Conservation (phyloP, 2,113 vertebrate genomes). For the Hiodon tergisus region DNA sequence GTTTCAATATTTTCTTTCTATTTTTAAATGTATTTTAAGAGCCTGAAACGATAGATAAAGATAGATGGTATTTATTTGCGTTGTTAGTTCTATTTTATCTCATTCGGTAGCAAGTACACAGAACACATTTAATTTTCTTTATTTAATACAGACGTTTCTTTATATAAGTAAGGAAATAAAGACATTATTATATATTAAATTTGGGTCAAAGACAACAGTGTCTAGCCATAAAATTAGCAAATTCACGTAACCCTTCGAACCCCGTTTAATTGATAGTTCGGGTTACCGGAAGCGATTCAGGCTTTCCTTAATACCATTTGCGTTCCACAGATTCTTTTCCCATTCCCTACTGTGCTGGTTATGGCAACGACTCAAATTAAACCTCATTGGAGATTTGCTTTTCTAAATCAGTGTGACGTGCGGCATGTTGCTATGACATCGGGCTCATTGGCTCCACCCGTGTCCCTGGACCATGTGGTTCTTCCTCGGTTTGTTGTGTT, state of each 20-base stretch:
- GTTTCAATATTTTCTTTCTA: no score
- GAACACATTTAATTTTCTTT: no score
- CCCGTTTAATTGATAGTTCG: neutral
- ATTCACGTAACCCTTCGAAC: neutral
- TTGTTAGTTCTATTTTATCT: no score
- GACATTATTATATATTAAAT: no score
- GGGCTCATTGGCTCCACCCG: slow-evolving; percentile 16
- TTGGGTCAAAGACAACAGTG: no score
- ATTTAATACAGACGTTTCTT: no score
- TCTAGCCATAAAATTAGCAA: no score
- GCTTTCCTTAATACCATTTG: neutral
- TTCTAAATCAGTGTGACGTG: neutral
- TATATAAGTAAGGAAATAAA: no score
- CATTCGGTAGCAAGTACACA: no score
- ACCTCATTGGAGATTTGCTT: neutral
- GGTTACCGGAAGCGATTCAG: neutral
- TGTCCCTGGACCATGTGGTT: slow-evolving; percentile 6
- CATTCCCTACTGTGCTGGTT: slow-evolving; percentile 15
- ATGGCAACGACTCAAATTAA: neutral
- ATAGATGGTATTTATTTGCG: no score
- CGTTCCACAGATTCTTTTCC: slow-evolving; percentile 17
- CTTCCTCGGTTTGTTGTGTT: slow-evolving; percentile 4
- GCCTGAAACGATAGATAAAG: no score
- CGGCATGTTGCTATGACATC: slow-evolving; percentile 6
- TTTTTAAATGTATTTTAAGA: no score